phyloP scores from a whole-genome alignment of 1,140 invertebrate species.

The Bilobella aurantiaca region DNA sequence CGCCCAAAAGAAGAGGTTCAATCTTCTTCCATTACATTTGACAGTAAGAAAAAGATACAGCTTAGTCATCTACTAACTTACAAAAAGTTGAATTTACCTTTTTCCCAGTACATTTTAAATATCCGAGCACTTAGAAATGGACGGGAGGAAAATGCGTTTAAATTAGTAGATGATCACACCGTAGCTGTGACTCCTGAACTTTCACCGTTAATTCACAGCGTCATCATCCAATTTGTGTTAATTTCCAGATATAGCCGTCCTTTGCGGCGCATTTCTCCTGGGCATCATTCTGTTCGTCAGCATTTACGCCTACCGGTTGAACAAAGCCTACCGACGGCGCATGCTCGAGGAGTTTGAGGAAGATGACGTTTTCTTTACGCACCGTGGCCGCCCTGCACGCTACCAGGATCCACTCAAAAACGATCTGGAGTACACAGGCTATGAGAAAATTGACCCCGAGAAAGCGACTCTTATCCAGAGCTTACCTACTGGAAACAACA shows the following conservation, averaged over 20 bases:
- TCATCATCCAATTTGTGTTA: constrained; percentile 2
- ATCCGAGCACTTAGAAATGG: too few relatives aligned
- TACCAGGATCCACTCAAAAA: constrained; percentile 15
- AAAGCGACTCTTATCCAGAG: neutral
- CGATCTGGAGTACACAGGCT: constrained; percentile 11
- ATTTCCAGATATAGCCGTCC: constrained; percentile 35
- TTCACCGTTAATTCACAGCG: too few relatives aligned
- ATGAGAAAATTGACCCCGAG: constrained; percentile 16
- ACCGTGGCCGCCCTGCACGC: constrained; percentile 32
- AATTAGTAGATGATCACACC: too few relatives aligned
- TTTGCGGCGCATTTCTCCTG: constrained; percentile 35
- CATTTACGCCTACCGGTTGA: constrained; percentile 36
- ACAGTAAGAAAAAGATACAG: too few relatives aligned
- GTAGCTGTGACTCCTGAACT: too few relatives aligned
- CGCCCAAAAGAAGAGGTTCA: constrained; percentile 11
- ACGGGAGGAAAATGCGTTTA: too few relatives aligned
- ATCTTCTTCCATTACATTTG: constrained; percentile 18
- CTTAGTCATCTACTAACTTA: neutral
- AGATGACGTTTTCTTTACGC: constrained; percentile 40
- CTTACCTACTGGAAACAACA: neutral
- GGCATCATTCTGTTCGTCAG: constrained; percentile 33
- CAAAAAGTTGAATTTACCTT: too few relatives aligned
- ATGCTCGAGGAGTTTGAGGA: constrained; percentile 34
- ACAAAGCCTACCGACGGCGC: constrained; percentile 36
- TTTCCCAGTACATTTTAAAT: too few relatives aligned